Evolutionary conservation across 2,113 vertebrate genomes (phyloP).

Genomic region (Lepisosteus oculatus): DNA sequence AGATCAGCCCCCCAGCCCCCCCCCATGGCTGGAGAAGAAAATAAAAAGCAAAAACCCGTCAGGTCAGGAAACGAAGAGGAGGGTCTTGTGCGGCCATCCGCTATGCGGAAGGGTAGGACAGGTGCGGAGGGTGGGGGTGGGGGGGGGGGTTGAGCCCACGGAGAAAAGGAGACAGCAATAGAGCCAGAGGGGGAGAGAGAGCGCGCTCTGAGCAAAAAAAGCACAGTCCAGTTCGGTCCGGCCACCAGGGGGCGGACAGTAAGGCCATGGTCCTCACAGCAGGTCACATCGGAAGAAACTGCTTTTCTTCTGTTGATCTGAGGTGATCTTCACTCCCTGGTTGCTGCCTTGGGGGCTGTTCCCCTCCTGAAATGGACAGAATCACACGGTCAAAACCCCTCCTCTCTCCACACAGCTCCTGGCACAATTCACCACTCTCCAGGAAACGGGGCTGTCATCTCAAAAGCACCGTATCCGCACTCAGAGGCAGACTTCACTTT

Average conservation of each 20-base stretch:
- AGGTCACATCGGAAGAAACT: constrained; percentile 92
- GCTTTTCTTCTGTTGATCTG: constrained; percentile 90
- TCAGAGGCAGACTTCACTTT: too few species aligned
- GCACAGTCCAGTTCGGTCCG: constrained; percentile 74
- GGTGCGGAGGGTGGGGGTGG: too few species aligned
- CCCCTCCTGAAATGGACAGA: constrained; percentile 74
- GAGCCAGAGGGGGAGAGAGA: constrained; percentile 27
- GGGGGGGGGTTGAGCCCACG: neutral
- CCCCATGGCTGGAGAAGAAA: constrained; percentile 50
- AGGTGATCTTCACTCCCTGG: constrained; percentile 89
- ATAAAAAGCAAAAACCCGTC: constrained; percentile 34
- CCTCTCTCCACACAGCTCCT: too few species aligned
- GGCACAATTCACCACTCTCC: too few species aligned
- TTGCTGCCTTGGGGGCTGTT: constrained; percentile 84
- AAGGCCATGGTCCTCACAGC: constrained; percentile 79
- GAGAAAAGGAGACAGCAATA: constrained; percentile 25
- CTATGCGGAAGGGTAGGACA: neutral
- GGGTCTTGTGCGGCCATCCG: neutral
- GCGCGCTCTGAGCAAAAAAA: constrained; percentile 55
- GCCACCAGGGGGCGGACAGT: constrained; percentile 37
- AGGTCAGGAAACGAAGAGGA: neutral
- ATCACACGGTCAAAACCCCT: neutral
- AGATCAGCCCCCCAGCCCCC: constrained; percentile 1
- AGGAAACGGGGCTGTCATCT: too few species aligned
- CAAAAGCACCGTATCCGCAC: too few species aligned